These are phyloP conservation scores for Oreocharis arfaki DNA, from an alignment of 2,113 vertebrate species.

Conservation along the genomic window DNA sequence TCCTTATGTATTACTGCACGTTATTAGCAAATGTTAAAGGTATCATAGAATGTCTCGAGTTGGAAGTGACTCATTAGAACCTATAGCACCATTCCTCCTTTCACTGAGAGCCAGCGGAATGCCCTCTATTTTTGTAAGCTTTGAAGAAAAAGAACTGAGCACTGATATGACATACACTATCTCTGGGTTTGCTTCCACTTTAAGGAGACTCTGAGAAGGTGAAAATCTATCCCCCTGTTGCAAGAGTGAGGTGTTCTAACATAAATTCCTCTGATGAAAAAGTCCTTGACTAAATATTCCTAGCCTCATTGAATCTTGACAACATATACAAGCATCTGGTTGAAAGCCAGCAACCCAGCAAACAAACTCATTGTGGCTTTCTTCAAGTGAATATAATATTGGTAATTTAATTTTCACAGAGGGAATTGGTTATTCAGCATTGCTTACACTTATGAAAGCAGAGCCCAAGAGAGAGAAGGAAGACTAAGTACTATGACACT, in stretches of 20 bases:
- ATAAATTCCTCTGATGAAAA: not conserved
- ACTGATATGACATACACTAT: not conserved
- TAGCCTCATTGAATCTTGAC: not conserved
- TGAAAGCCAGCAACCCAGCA: not conserved
- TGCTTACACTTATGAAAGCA: not conserved
- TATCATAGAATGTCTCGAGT: rapidly evolving
- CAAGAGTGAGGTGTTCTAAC: not conserved
- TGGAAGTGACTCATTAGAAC: not conserved
- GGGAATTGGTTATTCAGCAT: not conserved
- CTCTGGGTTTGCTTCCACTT: not conserved
- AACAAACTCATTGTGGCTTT: not conserved
- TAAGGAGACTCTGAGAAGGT: not conserved
- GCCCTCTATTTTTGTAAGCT: not conserved
- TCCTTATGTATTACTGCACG: not conserved
- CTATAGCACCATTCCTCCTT: not conserved
- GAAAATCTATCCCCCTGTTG: not conserved
- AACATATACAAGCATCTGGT: not conserved
- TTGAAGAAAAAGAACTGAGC: not conserved
- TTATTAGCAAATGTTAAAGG: not conserved
- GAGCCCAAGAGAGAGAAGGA: not conserved
- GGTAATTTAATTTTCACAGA: not conserved
- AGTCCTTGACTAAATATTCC: not conserved
- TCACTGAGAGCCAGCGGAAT: not conserved
- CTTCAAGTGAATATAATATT: not conserved
- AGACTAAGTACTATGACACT: not conserved